Percentiles rank a stretch among this genome's conserved stretches.
Evolutionary conservation across 2,797 vertebrate genomes (phyloP).

Genomic region (Triplophysa bombifrons): DNA sequence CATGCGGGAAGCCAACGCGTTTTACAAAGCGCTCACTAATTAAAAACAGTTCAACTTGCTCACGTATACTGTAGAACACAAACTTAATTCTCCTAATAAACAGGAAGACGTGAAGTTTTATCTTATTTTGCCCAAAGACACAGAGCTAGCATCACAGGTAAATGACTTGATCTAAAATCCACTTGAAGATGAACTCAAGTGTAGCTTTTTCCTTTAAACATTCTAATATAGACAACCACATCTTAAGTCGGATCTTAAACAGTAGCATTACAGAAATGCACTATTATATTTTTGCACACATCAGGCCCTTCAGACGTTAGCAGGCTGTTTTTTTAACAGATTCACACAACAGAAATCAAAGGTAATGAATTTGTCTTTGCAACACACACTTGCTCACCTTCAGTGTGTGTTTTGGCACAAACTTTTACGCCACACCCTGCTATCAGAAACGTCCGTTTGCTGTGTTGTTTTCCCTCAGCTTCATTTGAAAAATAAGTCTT

Average conservation of each 20-base stretch:
- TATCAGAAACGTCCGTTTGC: constrained; percentile 7
- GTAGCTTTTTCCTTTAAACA: constrained; percentile 26
- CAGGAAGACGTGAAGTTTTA: not conserved
- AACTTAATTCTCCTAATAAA: constrained; percentile 15
- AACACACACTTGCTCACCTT: constrained; percentile 36
- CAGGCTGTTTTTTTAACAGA: not conserved
- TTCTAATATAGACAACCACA: constrained; percentile 36
- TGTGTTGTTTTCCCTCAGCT: not conserved
- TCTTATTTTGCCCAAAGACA: constrained; percentile 6
- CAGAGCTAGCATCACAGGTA: constrained; percentile 6
- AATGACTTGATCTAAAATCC: constrained; percentile 6
- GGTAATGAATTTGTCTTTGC: constrained; percentile 12
- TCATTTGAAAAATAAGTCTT: constrained; percentile 41
- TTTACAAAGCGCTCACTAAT: constrained; percentile 14
- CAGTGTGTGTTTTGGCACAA: constrained; percentile 27
- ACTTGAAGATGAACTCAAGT: constrained; percentile 13
- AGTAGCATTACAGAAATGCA: constrained; percentile 48
- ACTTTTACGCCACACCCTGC: constrained; percentile 7
- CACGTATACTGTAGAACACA: not conserved
- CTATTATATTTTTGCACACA: constrained; percentile 33
- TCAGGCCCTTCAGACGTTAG: not conserved
- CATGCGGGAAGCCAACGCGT: constrained; percentile 43
- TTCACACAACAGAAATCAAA: constrained; percentile 6
- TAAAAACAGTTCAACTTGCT: not conserved
- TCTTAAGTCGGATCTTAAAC: constrained; percentile 24